These are phyloP conservation scores for Andrena hattorfiana DNA, from an alignment of 2,888 invertebrate genomes.

Conservation along the genomic window DNA sequence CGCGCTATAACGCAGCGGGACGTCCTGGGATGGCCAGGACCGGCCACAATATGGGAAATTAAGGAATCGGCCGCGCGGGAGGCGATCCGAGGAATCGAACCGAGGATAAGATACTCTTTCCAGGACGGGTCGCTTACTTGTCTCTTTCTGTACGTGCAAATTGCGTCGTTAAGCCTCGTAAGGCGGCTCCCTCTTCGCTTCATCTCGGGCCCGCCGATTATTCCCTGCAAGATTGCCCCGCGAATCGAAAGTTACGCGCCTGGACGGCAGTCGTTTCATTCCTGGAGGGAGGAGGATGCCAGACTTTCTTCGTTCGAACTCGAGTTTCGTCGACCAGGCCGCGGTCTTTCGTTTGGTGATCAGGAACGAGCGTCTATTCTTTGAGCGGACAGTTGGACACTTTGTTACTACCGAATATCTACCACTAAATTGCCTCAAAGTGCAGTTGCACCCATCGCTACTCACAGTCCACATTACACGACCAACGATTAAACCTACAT, in stretches of 20 bases:
- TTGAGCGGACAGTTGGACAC: neutral
- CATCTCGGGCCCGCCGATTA: conserved; percentile 43
- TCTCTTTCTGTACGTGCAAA: conserved; percentile 58
- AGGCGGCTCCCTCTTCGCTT: conserved; percentile 3
- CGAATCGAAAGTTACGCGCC: conserved; percentile 45
- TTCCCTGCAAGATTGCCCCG: conserved; percentile 50
- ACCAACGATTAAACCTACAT: conserved; percentile 30
- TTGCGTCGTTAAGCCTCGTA: conserved; percentile 59
- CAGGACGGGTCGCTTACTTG: conserved; percentile 35
- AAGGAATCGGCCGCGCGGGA: conserved; percentile 74
- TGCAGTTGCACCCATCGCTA: neutral
- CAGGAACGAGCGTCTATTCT: neutral
- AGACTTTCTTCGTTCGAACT: neutral
- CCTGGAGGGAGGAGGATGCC: neutral
- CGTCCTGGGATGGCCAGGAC: conserved; percentile 70
- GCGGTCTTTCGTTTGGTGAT: neutral
- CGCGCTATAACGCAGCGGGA: conserved; percentile 83
- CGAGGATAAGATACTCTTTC: conserved; percentile 12
- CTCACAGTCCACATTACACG: neutral
- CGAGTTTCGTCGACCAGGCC: neutral
- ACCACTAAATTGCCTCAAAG: neutral
- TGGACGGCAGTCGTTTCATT: conserved; percentile 14
- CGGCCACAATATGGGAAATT: conserved; percentile 80
- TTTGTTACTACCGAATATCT: neutral
- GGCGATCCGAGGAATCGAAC: conserved; percentile 37